Evolutionary conservation across 2,113 vertebrate species (phyloP), one percentile per base, ranked within the genome.

Genomic region (Cebus imitator): DNA sequence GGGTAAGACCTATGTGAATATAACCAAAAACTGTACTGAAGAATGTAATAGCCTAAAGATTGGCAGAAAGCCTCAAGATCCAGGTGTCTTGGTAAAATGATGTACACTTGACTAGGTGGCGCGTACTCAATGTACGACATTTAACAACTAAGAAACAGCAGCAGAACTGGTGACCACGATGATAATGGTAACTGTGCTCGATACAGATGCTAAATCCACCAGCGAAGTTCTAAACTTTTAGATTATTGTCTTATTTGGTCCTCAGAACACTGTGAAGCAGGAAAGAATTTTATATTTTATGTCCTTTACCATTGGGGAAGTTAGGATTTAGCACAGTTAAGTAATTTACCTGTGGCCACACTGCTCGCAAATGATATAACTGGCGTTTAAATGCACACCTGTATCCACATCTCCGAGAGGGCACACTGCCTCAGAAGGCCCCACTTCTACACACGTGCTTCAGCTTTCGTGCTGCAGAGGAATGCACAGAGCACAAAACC

Each of bases 101-200:
- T 35, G 52, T 2, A 23, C 17, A 0, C 8, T 20, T 50, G 23
- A 27, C 23, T 50, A 50, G 18, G 3, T 68, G 2, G 3, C 30
- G 0, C 45, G 5, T 85, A 55, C 3, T 78, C 11, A 2, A 0
- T 25, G 45, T 52, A 57, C 3, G n/a, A 6, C 16, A 82, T 40
- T 94, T 79, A 81, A 37, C 32, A 90, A 30, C 8, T 17, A 70
- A 72, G 70, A 75, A 55, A n/a, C 40, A 78, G 27, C 30, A 55
- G 86, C 32, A 32, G 32, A 82, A 1, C n/a, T 89, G 40, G 78
- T n/a, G 16, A 27, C 58, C 8, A 68, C 35, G 14, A 48, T 40
- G 9, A 40, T 17, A 50, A 8, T 13, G 35, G 27, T 48, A 2
- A 45, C 27, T 68, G 20, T 1, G 64, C 2, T 43, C 5, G 40